A percentile compares a stretch with the other conserved stretches of the same genome.
These are phyloP conservation scores for Caenorhabditis wallacei DNA, from an alignment of 2,888 invertebrate species.

Conservation along the genomic window DNA sequence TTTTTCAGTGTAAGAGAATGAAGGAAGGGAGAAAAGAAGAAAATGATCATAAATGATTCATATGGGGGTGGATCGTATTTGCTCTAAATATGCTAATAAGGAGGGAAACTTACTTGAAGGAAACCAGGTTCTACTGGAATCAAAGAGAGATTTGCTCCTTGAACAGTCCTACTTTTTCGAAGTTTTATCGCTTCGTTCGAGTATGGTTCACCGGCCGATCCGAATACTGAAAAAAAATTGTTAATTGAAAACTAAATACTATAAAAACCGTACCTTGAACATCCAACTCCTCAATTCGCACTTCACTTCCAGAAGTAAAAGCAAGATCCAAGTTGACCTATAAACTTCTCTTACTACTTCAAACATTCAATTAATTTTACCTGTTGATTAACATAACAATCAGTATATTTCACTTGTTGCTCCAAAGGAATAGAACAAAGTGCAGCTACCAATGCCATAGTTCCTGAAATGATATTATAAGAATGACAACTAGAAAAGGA, in stretches of 20 bases:
- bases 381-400: slow-evolving; percentile 75
- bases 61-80: background rate
- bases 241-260: background rate
- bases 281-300: slow-evolving; percentile 77
- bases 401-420: slow-evolving; percentile 66
- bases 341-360: background rate
- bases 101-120: slow-evolving; percentile 70
- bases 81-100: background rate
- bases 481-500: too few species aligned
- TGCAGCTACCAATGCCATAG: slow-evolving; percentile 97
- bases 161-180: slow-evolving; percentile 78
- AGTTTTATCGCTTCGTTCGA: slow-evolving; percentile 66
- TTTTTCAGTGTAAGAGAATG: slow-evolving; percentile 27
- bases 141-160: slow-evolving; percentile 77
- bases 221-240: slow-evolving; percentile 66
- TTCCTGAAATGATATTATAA: too few species aligned
- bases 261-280: slow-evolving; percentile 64
- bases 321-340: slow-evolving; percentile 80
- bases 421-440: slow-evolving; percentile 84
- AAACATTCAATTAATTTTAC: slow-evolving; percentile 23
- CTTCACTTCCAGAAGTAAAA: slow-evolving; percentile 75
- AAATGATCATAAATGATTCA: background rate
- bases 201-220: slow-evolving; percentile 62
- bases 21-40: slow-evolving; percentile 11
- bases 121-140: slow-evolving; percentile 76